Conservation (phyloP, 1,140 invertebrate genomes). For the Papilio glaucus region DNA sequence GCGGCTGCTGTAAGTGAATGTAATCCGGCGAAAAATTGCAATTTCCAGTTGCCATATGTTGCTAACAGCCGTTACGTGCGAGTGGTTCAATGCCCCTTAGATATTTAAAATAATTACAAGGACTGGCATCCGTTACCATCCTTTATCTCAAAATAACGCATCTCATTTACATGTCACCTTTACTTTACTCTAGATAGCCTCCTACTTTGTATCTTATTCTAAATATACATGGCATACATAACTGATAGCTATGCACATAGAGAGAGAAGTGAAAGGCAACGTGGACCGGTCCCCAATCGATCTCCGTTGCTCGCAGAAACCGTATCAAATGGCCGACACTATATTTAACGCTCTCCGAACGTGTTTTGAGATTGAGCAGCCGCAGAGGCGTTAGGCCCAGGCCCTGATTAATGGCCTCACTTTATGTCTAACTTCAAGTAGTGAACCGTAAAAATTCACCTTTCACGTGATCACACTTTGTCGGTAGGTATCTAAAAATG, state of each 20-base stretch:
- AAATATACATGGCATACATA: background rate
- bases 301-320: constrained; percentile 5
- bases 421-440: constrained; percentile 1
- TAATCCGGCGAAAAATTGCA: constrained; percentile 32
- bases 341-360: constrained; percentile 5
- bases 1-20: background rate
- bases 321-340: constrained; percentile 22
- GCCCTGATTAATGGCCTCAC: constrained; percentile 8
- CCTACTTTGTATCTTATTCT: background rate
- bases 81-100: background rate
- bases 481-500: too few relatives aligned
- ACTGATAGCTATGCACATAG: background rate
- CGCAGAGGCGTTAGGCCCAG: background rate
- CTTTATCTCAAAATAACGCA: too few relatives aligned
- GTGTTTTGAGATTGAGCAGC: background rate
- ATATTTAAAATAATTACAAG: background rate
- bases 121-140: background rate
- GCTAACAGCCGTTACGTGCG: background rate
- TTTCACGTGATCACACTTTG: background rate
- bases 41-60: constrained; percentile 23
- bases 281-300: background rate
- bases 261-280: background rate
- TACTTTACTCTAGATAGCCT: background rate
- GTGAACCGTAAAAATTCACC: background rate
- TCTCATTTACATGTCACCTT: too few relatives aligned